Evolutionary conservation across 2,888 invertebrate genomes (phyloP).

Genomic region (Syrista parreyssii): DNA sequence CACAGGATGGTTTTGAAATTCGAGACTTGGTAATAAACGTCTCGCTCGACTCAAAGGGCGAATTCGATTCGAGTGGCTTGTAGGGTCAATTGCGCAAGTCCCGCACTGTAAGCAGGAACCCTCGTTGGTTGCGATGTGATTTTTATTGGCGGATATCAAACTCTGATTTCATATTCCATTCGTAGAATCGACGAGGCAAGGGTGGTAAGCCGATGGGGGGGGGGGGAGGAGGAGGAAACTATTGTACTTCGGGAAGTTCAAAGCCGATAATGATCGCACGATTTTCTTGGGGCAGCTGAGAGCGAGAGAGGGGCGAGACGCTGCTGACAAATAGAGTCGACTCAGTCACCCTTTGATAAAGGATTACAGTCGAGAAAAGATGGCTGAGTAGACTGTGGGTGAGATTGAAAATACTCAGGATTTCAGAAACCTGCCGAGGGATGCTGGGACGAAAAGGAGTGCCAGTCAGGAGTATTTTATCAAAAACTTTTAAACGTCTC

Average conservation of each 20-base stretch:
- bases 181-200: constrained; percentile 1
- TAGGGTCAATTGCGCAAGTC: background rate
- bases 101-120: background rate
- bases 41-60: background rate
- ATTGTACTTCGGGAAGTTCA: constrained; percentile 19
- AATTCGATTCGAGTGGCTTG: background rate
- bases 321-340: constrained; percentile 45
- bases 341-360: constrained; percentile 40
- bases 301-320: background rate
- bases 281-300: constrained; percentile 32
- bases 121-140: constrained; percentile 8
- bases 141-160: constrained; percentile 30
- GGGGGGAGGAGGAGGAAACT: background rate
- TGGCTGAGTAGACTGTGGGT: background rate
- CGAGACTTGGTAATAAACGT: background rate
- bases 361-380: constrained; percentile 34
- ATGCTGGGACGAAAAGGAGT: background rate
- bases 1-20: background rate
- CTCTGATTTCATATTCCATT: constrained; percentile 22
- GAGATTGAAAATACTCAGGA: background rate
- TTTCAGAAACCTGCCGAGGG: background rate
- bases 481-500: constrained; percentile 25
- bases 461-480: constrained; percentile 25
- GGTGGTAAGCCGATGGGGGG: background rate
- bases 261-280: constrained; percentile 38